A percentile compares a stretch with the other conserved stretches of the same genome.
These are phyloP conservation scores for Leucoraja erinaceus DNA, from an alignment of 2,113 vertebrate genomes.

Conservation along the genomic window DNA sequence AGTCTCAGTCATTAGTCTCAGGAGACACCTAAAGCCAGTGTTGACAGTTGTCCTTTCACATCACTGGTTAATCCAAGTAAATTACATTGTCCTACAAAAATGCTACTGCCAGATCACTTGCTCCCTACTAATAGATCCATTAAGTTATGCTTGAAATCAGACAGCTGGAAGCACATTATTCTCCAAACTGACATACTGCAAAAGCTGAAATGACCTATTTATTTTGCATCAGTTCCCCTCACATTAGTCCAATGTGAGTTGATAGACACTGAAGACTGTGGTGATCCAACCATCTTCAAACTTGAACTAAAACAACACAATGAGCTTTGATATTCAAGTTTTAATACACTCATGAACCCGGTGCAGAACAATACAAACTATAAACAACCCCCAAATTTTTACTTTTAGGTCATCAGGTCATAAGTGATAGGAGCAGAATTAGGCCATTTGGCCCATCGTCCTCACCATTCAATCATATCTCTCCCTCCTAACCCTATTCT, in stretches of 20 bases:
- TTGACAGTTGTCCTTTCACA: background rate
- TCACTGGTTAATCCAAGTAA: constrained; percentile 1
- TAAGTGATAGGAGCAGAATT: too few species aligned
- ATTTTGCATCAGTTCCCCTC: background rate
- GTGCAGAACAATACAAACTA: background rate
- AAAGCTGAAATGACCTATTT: constrained; percentile 1
- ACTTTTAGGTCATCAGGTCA: too few species aligned
- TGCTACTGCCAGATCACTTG: background rate
- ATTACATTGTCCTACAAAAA: background rate
- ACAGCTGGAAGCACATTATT: background rate
- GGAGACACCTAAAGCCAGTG: background rate
- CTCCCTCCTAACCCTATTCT: too few species aligned
- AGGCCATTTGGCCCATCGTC: too few species aligned
- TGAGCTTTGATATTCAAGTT: background rate
- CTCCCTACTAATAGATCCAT: background rate
- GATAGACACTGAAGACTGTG: background rate
- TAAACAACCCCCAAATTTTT: background rate
- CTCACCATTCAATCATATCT: too few species aligned
- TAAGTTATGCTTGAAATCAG: background rate
- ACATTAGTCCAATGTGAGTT: background rate
- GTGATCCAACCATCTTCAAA: background rate
- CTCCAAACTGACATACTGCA: background rate
- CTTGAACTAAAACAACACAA: background rate
- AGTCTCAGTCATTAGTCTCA: background rate
- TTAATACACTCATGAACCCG: background rate